Evolutionary conservation across 2,113 vertebrate species (phyloP).

Genomic region (Sarotherodon lohbergeri): DNA sequence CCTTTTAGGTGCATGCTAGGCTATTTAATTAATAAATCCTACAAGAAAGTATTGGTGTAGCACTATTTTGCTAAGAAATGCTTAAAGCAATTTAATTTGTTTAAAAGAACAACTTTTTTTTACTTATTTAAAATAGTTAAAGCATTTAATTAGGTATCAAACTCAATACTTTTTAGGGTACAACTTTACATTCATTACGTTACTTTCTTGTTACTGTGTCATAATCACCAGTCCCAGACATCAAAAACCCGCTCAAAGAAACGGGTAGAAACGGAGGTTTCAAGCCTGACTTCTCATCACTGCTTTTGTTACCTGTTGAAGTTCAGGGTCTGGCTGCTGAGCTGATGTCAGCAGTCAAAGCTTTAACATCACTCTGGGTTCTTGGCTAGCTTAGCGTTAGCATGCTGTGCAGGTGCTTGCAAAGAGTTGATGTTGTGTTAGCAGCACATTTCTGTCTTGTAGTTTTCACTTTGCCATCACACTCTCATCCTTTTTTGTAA

Average conservation of each 20-base stretch:
- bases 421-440: background rate
- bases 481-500: background rate
- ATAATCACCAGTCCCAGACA: background rate
- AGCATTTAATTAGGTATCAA: background rate
- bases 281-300: background rate
- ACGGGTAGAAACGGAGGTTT: background rate
- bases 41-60: background rate
- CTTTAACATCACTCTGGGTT: background rate
- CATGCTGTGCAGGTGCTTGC: background rate
- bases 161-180: background rate
- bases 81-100: background rate
- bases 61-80: background rate
- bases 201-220: background rate
- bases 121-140: background rate
- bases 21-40: background rate
- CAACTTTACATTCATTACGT: background rate
- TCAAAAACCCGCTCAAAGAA: background rate
- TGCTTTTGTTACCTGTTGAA: background rate
- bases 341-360: background rate
- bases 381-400: background rate
- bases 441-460: background rate
- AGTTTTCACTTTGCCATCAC: background rate
- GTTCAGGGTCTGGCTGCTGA: background rate
- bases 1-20: background rate
- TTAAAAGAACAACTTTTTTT: background rate